Evolutionary conservation across 1,140 invertebrate species (phyloP).

Genomic region (Akabosia matsudoensis): DNA sequence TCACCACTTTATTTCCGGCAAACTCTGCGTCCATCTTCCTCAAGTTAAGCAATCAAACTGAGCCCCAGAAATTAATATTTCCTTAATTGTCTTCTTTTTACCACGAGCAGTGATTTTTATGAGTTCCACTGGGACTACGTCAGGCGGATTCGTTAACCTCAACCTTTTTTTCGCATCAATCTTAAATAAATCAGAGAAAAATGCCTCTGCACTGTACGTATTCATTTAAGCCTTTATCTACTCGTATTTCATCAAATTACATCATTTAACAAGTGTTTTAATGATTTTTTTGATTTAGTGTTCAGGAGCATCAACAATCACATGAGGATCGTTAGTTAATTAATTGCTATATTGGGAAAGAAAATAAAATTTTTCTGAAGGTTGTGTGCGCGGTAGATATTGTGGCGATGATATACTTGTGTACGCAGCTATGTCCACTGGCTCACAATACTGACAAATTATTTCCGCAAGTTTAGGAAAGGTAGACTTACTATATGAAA

Average conservation of each 20-base stretch:
- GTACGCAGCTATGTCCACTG: too few species aligned
- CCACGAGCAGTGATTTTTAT: not conserved
- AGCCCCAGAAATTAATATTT: not conserved
- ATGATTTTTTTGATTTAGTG: not conserved
- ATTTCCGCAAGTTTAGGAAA: too few species aligned
- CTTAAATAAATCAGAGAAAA: not conserved
- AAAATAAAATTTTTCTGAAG: too few species aligned
- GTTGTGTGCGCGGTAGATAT: too few species aligned
- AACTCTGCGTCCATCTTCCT: constrained; percentile 3
- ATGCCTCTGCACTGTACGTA: not conserved
- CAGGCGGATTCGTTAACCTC: not conserved
- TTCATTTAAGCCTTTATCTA: too few species aligned
- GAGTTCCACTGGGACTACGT: not conserved
- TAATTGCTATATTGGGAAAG: too few species aligned
- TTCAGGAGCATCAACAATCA: not conserved
- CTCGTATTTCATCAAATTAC: not conserved
- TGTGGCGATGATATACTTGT: too few species aligned
- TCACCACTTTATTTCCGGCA: not conserved
- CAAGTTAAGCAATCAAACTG: constrained; percentile 11
- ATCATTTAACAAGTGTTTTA: not conserved
- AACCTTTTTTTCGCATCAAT: not conserved
- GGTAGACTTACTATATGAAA: too few species aligned
- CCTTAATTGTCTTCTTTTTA: constrained; percentile 2
- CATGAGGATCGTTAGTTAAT: not conserved
- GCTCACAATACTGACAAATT: too few species aligned